These are phyloP conservation scores for Cynocephalus volans DNA, from an alignment of 2,113 vertebrate genomes.

Conservation along the genomic window DNA sequence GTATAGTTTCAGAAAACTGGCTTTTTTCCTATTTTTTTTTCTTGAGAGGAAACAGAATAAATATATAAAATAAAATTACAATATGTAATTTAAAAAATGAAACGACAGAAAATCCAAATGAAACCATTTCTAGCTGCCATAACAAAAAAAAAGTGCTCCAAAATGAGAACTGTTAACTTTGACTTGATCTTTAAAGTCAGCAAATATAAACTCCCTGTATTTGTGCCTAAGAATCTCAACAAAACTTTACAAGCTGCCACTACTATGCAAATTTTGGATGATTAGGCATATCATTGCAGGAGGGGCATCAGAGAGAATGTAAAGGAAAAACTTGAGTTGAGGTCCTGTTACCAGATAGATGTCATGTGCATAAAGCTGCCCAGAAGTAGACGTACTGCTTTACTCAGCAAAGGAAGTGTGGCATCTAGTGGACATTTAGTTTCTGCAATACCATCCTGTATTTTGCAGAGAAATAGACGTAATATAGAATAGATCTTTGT, in stretches of 20 bases:
- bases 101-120: not conserved
- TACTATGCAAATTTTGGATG: not conserved
- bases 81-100: not conserved
- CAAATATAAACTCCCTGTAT: not conserved
- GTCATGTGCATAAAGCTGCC: not conserved
- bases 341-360: not conserved
- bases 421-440: constrained; percentile 92
- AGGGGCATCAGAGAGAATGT: not conserved
- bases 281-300: not conserved
- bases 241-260: not conserved
- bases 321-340: not conserved
- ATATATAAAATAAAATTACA: not conserved
- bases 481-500: not conserved
- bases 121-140: not conserved
- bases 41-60: not conserved
- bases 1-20: not conserved
- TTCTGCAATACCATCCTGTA: constrained; percentile 64
- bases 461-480: not conserved
- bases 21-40: not conserved
- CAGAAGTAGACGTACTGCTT: not conserved
- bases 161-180: not conserved
- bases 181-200: not conserved
- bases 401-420: constrained; percentile 90
- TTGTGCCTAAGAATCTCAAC: not conserved
- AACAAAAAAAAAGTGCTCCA: not conserved